Percentiles rank a stretch among this genome's conserved stretches.
Evolutionary conservation across 2,113 vertebrate genomes (phyloP).

Genomic region (Mellivora capensis): DNA sequence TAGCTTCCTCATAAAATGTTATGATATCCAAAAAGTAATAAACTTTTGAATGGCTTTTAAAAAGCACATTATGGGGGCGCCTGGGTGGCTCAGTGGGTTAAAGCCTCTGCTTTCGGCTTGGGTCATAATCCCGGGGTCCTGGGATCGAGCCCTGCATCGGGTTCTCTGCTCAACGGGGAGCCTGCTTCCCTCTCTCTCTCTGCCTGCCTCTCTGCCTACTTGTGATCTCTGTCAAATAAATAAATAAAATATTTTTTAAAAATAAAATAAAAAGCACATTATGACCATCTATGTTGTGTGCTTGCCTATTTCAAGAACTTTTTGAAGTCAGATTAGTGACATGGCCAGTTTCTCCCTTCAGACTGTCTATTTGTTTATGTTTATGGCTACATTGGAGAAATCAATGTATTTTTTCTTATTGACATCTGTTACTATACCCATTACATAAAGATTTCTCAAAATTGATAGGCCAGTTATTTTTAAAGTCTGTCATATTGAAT

Average conservation of each 20-base stretch:
- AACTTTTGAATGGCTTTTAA: slow-evolving; percentile 5
- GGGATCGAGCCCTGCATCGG: too few relatives aligned
- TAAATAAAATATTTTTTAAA: too few relatives aligned
- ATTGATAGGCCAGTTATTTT: background rate
- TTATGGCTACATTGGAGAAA: background rate
- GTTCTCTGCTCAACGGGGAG: too few relatives aligned
- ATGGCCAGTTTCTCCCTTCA: background rate
- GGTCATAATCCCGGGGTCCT: too few relatives aligned
- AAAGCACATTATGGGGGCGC: background rate
- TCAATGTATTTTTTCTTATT: background rate
- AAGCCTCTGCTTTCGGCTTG: too few relatives aligned
- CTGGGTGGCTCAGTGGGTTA: too few relatives aligned
- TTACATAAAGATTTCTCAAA: slow-evolving; percentile 19
- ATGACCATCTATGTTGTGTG: background rate
- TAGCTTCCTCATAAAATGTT: background rate
- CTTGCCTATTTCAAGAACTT: slow-evolving; percentile 30
- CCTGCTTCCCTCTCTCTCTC: too few relatives aligned
- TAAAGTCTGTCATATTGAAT: background rate
- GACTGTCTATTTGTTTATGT: background rate
- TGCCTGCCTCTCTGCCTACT: too few relatives aligned
- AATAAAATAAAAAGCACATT: background rate
- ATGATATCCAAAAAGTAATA: slow-evolving; percentile 7
- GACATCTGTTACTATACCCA: background rate
- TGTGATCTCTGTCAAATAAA: too few relatives aligned
- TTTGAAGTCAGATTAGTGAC: slow-evolving; percentile 5